Conservation (phyloP, 2,113 vertebrate species). For the Paraplagusia blochii region DNA sequence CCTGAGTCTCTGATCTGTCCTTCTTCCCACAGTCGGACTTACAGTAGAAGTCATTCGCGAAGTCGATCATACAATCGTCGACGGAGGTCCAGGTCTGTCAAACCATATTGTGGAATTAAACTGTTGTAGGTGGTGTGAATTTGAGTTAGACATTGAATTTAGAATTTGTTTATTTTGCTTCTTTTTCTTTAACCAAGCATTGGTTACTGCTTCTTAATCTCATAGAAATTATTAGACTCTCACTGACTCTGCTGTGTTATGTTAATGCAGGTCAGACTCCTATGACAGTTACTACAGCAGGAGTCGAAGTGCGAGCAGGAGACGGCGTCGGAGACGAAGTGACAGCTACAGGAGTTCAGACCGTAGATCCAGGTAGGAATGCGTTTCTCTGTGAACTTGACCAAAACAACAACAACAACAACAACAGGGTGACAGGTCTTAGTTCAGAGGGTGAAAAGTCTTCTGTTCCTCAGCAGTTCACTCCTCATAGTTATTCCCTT, state of each 20-base stretch:
- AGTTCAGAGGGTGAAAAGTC: no score
- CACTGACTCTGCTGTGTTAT: slow-evolving; percentile 5
- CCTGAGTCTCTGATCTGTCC: not conserved
- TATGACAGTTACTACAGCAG: slow-evolving; percentile 90
- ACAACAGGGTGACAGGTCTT: not conserved
- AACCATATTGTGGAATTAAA: not conserved
- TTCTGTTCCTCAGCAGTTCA: no score
- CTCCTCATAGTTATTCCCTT: no score
- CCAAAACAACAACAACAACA: not conserved
- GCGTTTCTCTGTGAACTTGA: slow-evolving; percentile 3
- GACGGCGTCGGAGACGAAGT: slow-evolving; percentile 69
- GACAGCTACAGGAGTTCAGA: slow-evolving; percentile 84
- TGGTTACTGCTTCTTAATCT: no score
- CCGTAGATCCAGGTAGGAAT: slow-evolving; percentile 81
- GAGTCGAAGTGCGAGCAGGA: slow-evolving; percentile 82
- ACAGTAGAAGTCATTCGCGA: slow-evolving; percentile 90
- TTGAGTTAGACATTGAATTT: no score
- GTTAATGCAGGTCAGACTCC: slow-evolving; percentile 81
- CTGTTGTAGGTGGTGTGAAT: no score
- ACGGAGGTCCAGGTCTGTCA: slow-evolving; percentile 85
- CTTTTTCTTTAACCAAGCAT: not conserved
- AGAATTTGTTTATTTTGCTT: no score
- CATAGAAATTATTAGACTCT: not conserved
- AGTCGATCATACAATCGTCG: slow-evolving; percentile 81
- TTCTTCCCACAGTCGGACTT: slow-evolving; percentile 70